Conservation (phyloP, 1,140 invertebrate genomes). For the Galleria mellonella region DNA sequence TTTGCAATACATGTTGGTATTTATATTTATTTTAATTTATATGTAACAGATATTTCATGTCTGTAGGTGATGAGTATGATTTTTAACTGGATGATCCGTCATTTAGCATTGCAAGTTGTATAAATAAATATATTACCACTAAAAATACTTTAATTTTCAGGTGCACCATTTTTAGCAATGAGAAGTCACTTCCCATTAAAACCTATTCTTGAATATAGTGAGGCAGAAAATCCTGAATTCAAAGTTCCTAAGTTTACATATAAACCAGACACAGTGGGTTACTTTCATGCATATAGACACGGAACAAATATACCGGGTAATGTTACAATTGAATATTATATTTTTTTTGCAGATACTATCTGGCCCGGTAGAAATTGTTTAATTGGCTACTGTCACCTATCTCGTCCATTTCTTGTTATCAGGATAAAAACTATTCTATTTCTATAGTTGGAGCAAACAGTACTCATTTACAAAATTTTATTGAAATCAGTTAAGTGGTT, state of each 20-base stretch:
- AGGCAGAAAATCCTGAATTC: conserved; percentile 74
- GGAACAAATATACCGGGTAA: conserved; percentile 84
- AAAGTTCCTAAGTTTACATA: conserved; percentile 74
- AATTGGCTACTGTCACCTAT: too few species aligned
- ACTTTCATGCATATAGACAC: conserved; percentile 72
- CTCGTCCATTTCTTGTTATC: too few species aligned
- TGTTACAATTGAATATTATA: conserved; percentile 4
- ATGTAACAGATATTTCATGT: neutral
- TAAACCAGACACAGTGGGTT: conserved; percentile 77
- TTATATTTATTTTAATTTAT: conserved; percentile 7
- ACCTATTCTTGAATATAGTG: conserved; percentile 75
- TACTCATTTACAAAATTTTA: too few species aligned
- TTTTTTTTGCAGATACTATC: conserved; percentile 1
- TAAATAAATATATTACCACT: neutral
- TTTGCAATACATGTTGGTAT: too few species aligned
- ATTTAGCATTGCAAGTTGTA: too few species aligned
- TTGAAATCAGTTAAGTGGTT: too few species aligned
- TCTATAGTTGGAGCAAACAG: too few species aligned
- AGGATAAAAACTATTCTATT: too few species aligned
- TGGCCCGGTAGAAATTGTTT: conserved; percentile 2
- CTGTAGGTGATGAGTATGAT: too few species aligned
- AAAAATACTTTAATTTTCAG: conserved; percentile 36
- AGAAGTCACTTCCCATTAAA: conserved; percentile 78
- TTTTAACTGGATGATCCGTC: too few species aligned
- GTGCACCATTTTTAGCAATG: conserved; percentile 78